Base-by-base conservation (phyloP, 2,113 vertebrate species). In the Trematomus loennbergii region DNA sequence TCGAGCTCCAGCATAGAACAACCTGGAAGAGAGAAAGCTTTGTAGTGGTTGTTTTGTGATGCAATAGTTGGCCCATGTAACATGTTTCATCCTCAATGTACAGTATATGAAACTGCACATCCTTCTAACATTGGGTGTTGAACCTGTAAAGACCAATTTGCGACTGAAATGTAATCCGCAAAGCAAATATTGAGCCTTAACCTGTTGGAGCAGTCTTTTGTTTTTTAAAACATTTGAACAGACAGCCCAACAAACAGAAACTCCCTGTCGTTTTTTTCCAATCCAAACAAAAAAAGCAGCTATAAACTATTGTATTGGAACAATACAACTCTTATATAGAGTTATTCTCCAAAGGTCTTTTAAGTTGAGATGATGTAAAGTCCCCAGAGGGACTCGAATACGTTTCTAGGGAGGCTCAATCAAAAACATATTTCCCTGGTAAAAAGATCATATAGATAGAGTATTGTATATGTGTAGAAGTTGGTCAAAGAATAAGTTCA, bases 1-100 rank as follows among this genome's bases (percentile, higher is more conserved):
- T 33, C 94, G 87, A 69, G 93, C 94, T 72, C 94, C 94, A 36
- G 92, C 94, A 3, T 94, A 95, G 73, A 95, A 95, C 90, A 95
- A 87, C 36, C 94, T 94, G 22, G 3, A 82, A 66, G 36, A 73
- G 33, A 80, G 13, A 57, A 53, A 64, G 16, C n/a, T 29, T 15
- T 45, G 49, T 52, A 43, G 49, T 60, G 29, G 0, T 67, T 74
- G 54, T 77, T 74, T 72, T 63, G 15, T 64, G 36, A 58, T 61
- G 12, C 4, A 78, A 67, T 12, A 58, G 36, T 63, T 40, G 43
- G 7, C 49, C 43, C 62, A 45, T 4, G 59, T 8, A 0, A 20
- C 4, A n/a, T 33, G 13, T 46, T 52, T 16, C 29, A 54, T 7
- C 53, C 75, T 52, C n/a, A 7, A 29, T 60, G 45, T 46, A n/a